Evolutionary conservation across 2,888 invertebrate genomes (phyloP), one percentile per base, ranked within the genome.

Genomic region (Drosophila pseudotakahashii): DNA sequence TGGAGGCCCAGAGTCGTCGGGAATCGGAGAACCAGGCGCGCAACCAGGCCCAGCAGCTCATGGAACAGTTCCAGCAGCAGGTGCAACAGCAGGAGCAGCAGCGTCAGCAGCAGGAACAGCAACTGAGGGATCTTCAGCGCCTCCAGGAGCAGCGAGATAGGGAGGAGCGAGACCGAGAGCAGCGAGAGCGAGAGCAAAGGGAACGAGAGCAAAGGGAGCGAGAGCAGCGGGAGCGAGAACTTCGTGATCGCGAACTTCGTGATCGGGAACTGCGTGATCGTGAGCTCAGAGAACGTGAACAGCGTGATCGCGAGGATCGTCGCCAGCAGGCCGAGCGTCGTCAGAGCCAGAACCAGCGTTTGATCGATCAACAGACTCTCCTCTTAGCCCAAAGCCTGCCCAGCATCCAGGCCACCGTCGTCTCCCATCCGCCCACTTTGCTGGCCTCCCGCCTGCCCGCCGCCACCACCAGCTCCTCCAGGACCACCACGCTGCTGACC

Each of bases 1-100:
- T 92, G 85, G 93, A 93, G 92, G 92, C 92, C 90, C 93, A 92
- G 92, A 93, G 93, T 91, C 93, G 93, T 90, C 92, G 92, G 90
- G 94, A 94, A 90, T 93, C 93, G 91, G 93, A 92, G 79, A 93
- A 93, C 91, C 93, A 93, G 91, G 94, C 91, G 1, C 89, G 90
- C 2, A 85, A 76, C 5, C 90, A 90, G 58, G 90, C 90, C 2
- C 90, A 91, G 55, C 90, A 91, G 39, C 72, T 91, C 47, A 90
- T 91, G 87, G 90, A 90, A 26, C 91, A 91, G 37, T 91, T 91
- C 62, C 90, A 91, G 69, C 89, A 91, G 45, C 91, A 90, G 70
- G 89, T 90, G 53, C 90, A 91, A 45, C 90, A 90, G 52, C 89
- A 89, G 55, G 77, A 88, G 30, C 89, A 89, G 51, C 81, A 89